Percentiles rank a stretch among this genome's conserved stretches.
Evolutionary conservation across 2,113 vertebrate genomes (phyloP).

Genomic region (Pygoscelis antarcticus): DNA sequence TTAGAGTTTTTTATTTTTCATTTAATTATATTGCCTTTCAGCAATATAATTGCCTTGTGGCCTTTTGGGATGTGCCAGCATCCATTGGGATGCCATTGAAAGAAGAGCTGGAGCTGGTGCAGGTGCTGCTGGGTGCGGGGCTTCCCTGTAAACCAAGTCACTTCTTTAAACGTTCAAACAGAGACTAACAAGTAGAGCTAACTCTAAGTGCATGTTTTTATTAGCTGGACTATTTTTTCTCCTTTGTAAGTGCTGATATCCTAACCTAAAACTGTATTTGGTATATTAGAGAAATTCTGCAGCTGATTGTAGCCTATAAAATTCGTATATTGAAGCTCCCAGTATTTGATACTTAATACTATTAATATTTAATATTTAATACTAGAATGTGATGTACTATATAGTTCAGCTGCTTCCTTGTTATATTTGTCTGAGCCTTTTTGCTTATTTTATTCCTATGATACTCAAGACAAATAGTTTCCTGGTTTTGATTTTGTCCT

Average conservation of each 20-base stretch:
- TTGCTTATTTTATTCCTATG: constrained; percentile 2
- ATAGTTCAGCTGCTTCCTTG: constrained; percentile 10
- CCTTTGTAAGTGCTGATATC: not conserved
- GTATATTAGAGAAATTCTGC: not conserved
- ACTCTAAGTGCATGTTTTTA: not conserved
- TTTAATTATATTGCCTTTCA: not conserved
- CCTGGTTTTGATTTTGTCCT: not conserved
- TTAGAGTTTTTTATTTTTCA: not conserved
- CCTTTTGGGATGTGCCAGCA: not conserved
- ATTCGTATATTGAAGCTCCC: not conserved
- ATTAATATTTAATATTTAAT: no score
- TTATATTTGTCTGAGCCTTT: not conserved
- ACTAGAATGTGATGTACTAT: not conserved
- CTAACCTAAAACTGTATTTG: not conserved
- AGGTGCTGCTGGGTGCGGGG: not conserved
- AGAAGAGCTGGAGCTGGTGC: not conserved
- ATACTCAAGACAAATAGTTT: not conserved
- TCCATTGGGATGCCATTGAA: accelerated
- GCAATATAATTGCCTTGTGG: not conserved
- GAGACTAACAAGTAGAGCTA: not conserved
- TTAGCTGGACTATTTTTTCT: not conserved
- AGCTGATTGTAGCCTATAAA: constrained; percentile 4
- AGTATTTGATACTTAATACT: not conserved
- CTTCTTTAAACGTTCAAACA: not conserved
- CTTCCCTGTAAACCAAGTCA: not conserved